Evolutionary conservation across 2,888 invertebrate genomes (phyloP), one percentile per base, ranked within the genome.

Genomic region (Troglohyphantes excavatus): DNA sequence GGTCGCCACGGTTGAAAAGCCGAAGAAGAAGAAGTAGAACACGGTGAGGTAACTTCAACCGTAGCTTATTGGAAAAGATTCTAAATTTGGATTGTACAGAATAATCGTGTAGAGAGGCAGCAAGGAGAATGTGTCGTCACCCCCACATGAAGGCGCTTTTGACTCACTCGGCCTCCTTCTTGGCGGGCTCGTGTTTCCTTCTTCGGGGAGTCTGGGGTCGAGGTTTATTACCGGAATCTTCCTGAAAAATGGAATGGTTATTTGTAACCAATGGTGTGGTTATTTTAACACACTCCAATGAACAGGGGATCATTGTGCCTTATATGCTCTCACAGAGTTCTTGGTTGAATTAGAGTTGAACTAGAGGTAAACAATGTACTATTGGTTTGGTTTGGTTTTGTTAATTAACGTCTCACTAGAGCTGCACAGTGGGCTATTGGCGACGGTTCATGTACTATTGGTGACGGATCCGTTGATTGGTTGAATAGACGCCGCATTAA

Each of bases 51-150:
- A 29, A 65, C 65, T 53, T n/a, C 53, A 17, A 53, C 53, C 53
- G n/a, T 53, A n/a, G 53, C 75, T 63, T 75, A 67, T 75, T 72
- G 87, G 46, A 9, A 53, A 53, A 53, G 39, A 33, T 82, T 88
- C 82, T 89, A 89, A 76, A 75, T 82, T 89, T 89, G 82, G 88
- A 76, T 13, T 6, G 53, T 19, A 19, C 19, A 21, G 68, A 29
- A n/a, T n/a, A n/a, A n/a, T n/a, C n/a, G n/a, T n/a, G n/a, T n/a
- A n/a, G n/a, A n/a, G n/a, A n/a, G 39, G 43, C 33, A 27, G 19
- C 39, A 17, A n/a, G 78, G 26, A 6, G 53, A 39, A 39, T 61
- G 23, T 11, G 21, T 39, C 33, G 26, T 46, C 73, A 26, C 75
- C 73, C 79, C 72, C 82, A 82, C 88, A 78, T 76, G 70, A 23